Percentiles rank a stretch among this genome's conserved stretches.
These are phyloP conservation scores for Hybognathus amarus DNA, from an alignment of 2,797 vertebrate genomes.

Conservation along the genomic window DNA sequence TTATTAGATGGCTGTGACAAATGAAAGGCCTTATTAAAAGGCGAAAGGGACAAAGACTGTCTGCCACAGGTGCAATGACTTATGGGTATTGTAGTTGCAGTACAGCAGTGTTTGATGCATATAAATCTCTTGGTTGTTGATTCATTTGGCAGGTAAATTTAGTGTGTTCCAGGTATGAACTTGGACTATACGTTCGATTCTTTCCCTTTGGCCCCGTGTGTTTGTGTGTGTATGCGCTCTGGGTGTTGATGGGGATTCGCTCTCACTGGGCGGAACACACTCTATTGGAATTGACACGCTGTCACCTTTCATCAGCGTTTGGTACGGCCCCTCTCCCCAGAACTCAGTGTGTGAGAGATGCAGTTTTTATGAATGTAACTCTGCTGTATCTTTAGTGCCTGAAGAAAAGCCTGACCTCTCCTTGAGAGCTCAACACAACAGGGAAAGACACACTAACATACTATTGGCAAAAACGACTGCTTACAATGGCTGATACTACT, in stretches of 20 bases:
- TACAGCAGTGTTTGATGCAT: constrained; percentile 3
- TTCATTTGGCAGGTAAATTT: constrained; percentile 33
- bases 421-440: constrained; percentile 35
- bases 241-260: constrained; percentile 54
- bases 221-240: constrained; percentile 45
- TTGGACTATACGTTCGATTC: constrained; percentile 28
- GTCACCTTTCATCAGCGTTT: constrained; percentile 76
- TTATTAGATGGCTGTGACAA: constrained; percentile 23
- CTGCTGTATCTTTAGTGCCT: constrained; percentile 38
- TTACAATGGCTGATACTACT: not conserved
- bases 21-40: constrained; percentile 22
- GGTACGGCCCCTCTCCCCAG: constrained; percentile 47
- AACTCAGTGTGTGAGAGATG: constrained; percentile 56
- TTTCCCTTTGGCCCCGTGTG: constrained; percentile 30
- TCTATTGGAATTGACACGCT: constrained; percentile 75
- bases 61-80: not conserved
- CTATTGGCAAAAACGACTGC: constrained; percentile 12
- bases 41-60: too few species aligned
- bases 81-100: constrained; percentile 23
- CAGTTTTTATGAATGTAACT: constrained; percentile 59
- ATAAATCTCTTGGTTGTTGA: constrained; percentile 1
- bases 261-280: constrained; percentile 59
- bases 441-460: constrained; percentile 8
- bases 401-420: constrained; percentile 56
- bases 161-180: constrained; percentile 7